Percentiles rank a stretch among this genome's conserved stretches.
Evolutionary conservation across 30 jellyfish, hydroid and myxozoan genomes (phyloP).

Genomic region (Aurelia sp.): DNA sequence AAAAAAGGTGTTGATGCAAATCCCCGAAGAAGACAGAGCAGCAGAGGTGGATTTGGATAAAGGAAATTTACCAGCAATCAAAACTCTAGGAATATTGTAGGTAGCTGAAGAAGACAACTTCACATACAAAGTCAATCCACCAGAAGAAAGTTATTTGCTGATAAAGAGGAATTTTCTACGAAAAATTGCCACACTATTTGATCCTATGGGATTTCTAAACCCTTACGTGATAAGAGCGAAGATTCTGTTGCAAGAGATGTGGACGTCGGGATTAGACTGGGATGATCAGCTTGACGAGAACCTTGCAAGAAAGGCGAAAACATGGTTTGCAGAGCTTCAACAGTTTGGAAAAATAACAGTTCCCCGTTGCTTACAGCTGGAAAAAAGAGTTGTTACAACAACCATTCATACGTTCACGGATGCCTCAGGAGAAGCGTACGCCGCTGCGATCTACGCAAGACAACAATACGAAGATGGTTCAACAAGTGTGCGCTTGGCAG

Average conservation of each 20-base stretch:
- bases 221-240: conserved; percentile 24
- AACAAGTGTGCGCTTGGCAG: no score
- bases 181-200: conserved; percentile 23
- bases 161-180: conserved; percentile 34
- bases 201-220: conserved; percentile 41
- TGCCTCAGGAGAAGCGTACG: no score
- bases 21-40: conserved; percentile 45
- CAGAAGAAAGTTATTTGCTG: background rate
- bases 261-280: conserved; percentile 31
- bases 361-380: conserved; percentile 17
- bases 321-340: conserved; percentile 28
- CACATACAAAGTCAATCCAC: background rate
- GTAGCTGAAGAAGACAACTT: conserved; percentile 7
- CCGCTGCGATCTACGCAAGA: no score
- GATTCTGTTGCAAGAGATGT: conserved; percentile 17
- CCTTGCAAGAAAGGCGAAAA: conserved; percentile 4
- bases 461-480: no score
- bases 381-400: no score
- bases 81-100: conserved; percentile 1
- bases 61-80: conserved; percentile 7
- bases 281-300: conserved; percentile 5
- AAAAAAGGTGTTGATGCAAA: background rate
- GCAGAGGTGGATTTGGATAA: conserved; percentile 8
- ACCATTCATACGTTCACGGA: no score
- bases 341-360: conserved; percentile 4